Conservation (phyloP, 2,113 vertebrate species). For the Saguinus imperator region DNA sequence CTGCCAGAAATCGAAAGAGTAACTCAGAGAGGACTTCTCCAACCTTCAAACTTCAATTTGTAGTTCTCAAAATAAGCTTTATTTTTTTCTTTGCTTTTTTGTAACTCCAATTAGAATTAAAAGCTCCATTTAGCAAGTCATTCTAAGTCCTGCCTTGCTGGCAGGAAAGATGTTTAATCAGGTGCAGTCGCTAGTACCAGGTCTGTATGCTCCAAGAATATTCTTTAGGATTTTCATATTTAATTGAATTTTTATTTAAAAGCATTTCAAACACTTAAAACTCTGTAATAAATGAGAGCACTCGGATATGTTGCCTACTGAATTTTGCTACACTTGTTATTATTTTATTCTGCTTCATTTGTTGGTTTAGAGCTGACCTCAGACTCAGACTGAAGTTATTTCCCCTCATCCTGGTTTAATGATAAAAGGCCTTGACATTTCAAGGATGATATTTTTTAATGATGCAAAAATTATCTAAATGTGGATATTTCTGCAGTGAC, state of each 20-base stretch:
- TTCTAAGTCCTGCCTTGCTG: background rate
- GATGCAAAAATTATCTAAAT: background rate
- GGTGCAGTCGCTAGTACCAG: background rate
- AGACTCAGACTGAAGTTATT: background rate
- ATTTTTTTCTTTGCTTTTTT: background rate
- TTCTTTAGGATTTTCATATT: background rate
- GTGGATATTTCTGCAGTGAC: background rate
- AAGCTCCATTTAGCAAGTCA: background rate
- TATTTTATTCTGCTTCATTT: background rate
- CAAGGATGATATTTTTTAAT: background rate
- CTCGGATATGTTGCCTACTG: background rate
- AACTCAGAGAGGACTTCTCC: background rate
- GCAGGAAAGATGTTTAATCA: background rate
- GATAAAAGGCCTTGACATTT: background rate
- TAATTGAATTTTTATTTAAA: constrained; percentile 1
- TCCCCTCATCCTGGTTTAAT: background rate
- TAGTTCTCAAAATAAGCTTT: background rate
- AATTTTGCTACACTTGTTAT: background rate
- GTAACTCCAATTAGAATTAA: background rate
- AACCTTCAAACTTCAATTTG: background rate
- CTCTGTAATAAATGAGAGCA: background rate
- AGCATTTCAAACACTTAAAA: background rate
- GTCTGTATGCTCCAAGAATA: background rate
- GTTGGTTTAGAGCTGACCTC: background rate
- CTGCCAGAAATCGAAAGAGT: background rate